A percentile compares a stretch with the other conserved stretches of the same genome.
Evolutionary conservation across 64 coral and sea anemone genomes (phyloP).

Genomic region (Stylophora pistillata): DNA sequence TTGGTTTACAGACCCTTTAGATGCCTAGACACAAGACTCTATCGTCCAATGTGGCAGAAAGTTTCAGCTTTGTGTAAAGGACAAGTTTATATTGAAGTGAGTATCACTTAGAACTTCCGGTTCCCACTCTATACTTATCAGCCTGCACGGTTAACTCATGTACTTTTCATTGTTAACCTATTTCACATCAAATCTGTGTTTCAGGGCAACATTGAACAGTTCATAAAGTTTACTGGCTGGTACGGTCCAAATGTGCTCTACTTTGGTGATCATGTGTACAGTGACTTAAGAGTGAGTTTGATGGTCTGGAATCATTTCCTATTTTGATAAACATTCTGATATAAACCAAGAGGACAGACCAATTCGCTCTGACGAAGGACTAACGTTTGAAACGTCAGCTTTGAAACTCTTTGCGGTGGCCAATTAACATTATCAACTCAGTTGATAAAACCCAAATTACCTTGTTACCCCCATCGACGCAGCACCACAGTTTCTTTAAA

Average conservation of each 20-base stretch:
- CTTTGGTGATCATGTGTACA: constrained; percentile 97
- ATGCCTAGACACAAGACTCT: constrained; percentile 67
- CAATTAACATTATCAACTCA: no score
- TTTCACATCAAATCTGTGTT: not conserved
- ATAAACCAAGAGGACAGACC: no score
- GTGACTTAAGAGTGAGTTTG: constrained; percentile 80
- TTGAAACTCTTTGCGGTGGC: no score
- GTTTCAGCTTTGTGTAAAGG: constrained; percentile 89
- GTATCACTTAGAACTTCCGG: not conserved
- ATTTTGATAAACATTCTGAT: no score
- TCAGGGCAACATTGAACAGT: constrained; percentile 97
- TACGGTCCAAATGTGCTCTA: constrained; percentile 97
- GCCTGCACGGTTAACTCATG: no score
- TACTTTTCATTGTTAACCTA: no score
- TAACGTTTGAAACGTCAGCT: no score
- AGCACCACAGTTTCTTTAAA: no score
- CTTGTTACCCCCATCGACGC: no score
- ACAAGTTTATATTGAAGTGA: constrained; percentile 83
- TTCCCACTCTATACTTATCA: not conserved
- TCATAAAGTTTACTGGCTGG: constrained; percentile 97
- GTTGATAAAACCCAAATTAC: no score
- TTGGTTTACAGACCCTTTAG: constrained; percentile 76
- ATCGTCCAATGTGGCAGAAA: constrained; percentile 83
- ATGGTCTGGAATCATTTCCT: not conserved
- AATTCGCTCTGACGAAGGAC: no score